Evolutionary conservation across 1,140 invertebrate genomes (phyloP).

Genomic region (Frieseomelitta varia): DNA sequence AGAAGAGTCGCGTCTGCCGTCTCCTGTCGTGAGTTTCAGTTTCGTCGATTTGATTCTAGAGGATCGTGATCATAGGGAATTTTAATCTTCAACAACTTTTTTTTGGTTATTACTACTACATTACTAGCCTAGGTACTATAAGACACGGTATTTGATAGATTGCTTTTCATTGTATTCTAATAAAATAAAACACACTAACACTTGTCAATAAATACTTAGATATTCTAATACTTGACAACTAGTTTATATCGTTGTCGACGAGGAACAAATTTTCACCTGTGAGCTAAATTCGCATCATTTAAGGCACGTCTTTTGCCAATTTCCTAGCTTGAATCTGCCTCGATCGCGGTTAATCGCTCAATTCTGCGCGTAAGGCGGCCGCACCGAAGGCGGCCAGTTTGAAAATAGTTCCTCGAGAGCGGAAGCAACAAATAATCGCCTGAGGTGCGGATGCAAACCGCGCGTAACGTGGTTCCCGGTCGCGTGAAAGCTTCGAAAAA

Average conservation of each 20-base stretch:
- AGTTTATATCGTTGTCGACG: too few relatives aligned
- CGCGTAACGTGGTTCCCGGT: constrained; percentile 72
- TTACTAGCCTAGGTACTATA: neutral
- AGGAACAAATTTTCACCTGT: too few relatives aligned
- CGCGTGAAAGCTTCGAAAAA: constrained; percentile 1
- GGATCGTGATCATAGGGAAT: neutral
- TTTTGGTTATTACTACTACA: neutral
- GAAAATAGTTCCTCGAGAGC: constrained; percentile 77
- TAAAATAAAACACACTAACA: too few relatives aligned
- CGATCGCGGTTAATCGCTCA: constrained; percentile 27
- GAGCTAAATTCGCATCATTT: too few relatives aligned
- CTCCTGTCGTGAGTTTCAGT: neutral
- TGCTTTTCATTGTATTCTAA: neutral
- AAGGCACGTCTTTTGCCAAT: neutral
- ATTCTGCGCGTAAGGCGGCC: constrained; percentile 2
- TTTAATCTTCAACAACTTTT: neutral
- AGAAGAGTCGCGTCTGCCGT: neutral
- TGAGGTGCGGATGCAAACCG: constrained; percentile 80
- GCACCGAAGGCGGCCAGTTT: constrained; percentile 52
- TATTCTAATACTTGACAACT: too few relatives aligned
- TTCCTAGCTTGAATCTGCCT: neutral
- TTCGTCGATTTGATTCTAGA: neutral
- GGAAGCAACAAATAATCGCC: constrained; percentile 81
- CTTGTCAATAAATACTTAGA: too few relatives aligned
- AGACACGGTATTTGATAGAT: neutral